Evolutionary conservation across 2,888 invertebrate genomes (phyloP).

Genomic region (Eucriotettix oculatus): DNA sequence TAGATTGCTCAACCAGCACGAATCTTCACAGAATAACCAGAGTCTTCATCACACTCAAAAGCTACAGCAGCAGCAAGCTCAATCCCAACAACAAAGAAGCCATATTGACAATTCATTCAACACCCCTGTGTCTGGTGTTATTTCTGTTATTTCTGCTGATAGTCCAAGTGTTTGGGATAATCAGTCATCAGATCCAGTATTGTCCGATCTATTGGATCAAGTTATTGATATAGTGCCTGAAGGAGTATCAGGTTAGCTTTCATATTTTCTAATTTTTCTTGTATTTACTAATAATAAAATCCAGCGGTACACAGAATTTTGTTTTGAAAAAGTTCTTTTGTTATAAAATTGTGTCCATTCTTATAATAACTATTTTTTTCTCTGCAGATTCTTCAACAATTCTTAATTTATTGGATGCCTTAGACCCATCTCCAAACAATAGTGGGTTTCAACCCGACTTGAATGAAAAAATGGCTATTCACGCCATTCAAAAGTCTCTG

Average conservation of each 20-base stretch:
- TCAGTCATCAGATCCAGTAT: slow-evolving; percentile 43
- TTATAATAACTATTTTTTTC: neutral
- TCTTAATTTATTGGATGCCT: slow-evolving; percentile 27
- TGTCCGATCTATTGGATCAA: slow-evolving; percentile 72
- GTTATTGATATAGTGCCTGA: slow-evolving; percentile 69
- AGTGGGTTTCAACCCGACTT: slow-evolving; percentile 25
- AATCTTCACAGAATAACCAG: slow-evolving; percentile 12
- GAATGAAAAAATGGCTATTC: slow-evolving; percentile 68
- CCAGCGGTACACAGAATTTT: neutral
- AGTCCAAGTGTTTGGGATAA: slow-evolving; percentile 26
- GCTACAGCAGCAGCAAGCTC: slow-evolving; percentile 10
- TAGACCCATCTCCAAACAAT: slow-evolving; percentile 24
- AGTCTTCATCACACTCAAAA: slow-evolving; percentile 11
- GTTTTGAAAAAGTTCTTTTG: neutral
- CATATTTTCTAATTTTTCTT: neutral
- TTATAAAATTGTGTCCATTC: neutral
- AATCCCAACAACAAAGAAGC: slow-evolving; percentile 3
- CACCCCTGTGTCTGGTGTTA: slow-evolving; percentile 11
- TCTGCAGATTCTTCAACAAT: slow-evolving; percentile 20
- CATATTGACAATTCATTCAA: slow-evolving; percentile 1
- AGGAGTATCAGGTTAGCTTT: slow-evolving; percentile 12
- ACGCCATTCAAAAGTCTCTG: slow-evolving; percentile 75
- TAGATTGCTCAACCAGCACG: slow-evolving; percentile 12
- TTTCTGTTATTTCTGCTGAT: slow-evolving; percentile 20
- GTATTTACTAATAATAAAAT: neutral